Evolutionary conservation across 2,797 vertebrate genomes (phyloP), one percentile per base, ranked within the genome.

Genomic region (Gymnoscopelus braueri): DNA sequence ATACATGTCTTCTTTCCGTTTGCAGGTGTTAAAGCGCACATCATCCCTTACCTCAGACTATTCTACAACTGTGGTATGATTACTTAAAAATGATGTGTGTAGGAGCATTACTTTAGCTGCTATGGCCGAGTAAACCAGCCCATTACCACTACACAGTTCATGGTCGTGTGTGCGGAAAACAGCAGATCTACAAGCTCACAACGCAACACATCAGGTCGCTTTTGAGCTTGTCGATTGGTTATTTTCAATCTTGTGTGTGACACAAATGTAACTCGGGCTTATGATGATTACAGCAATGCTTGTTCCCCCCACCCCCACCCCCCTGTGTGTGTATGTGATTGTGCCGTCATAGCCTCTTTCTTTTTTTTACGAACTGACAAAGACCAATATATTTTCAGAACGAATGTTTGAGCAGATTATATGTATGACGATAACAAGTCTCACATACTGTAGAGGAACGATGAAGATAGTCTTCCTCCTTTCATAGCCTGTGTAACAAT

Each of bases 21-120:
- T 24, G 44, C 19, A 15, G 24, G 52, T 35, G 26, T 57, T 65
- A 15, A 48, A 32, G 51, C 26, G 52, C 57, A 9, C 9, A 26
- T 50, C 6, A 59, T 62, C 60, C 44, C 61, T 65, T 52, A 77
- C 64, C 78, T 50, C 11, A 64, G 12, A 58, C 24, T 54, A 50
- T 23, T 23, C 3, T 10, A 5, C 68, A 64, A 13, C 29, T 39
- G n/a, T 39, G 58, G 5, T 52, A 3, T 48, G 29, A 29, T 49
- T 74, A 26, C 35, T 74, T 63, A n/a, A 39, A 39, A 39, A 8
- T n/a, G n/a, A n/a, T 44, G 39, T 44, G 39, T 44, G 39, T 44
- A 44, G 39, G 39, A 44, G 39, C 39, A 44, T 44, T 44, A 44
- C 39, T 9, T 44, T 44, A 35, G 32, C 32, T 35, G 32, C 32